Base-by-base conservation (phyloP, 2,797 vertebrate genomes). In the Macrochelys suwanniensis region DNA sequence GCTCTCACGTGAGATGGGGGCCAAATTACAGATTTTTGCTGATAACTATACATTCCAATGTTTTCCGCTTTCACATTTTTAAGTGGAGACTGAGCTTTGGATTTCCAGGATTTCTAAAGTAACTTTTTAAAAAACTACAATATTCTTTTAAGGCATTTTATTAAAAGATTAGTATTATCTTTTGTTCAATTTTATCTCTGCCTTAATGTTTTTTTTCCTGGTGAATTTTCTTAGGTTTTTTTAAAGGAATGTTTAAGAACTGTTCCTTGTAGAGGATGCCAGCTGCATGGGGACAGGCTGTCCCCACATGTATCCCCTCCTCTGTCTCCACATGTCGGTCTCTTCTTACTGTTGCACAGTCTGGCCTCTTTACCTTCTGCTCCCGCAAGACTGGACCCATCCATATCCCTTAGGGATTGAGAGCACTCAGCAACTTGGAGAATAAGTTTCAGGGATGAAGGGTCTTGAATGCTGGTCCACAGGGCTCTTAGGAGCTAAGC, bases 121-220 rank as follows among this genome's bases (percentile, higher is more conserved):
- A n/a, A 37, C 28, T n/a, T 19, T 87, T 85, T 90, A 8, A 53
- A 85, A 16, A 57, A 54, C 77, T 81, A 42, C 25, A 45, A 25
- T 76, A 76, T 37, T 68, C 6, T 95, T 93, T 83, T 59, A 91
- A 92, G n/a, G 1, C 33, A 51, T 89, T 77, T 92, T 49, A 82
- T 9, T 5, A 57, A 89, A 89, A 87, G 33, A 87, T 84, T 86
- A 82, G 2, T n/a, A 51, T 53, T 90, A 83, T 57, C 1, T 57
- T 57, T 80, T 89, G 85, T 80, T 91, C 49, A 91, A 28, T 42
- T 59, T 85, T 92, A 49, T 11, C 50, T 92, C 50, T n/a, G 71
- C 92, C 42, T 25, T 77, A 61, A 68, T 83, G 80, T 87, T 95
- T 50, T 47, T 37, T 53, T 87, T n/a, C 80, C 65, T n/a, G 78